phyloP scores from a whole-genome alignment of 2,113 vertebrate genomes.

The Tragulus kanchil region DNA sequence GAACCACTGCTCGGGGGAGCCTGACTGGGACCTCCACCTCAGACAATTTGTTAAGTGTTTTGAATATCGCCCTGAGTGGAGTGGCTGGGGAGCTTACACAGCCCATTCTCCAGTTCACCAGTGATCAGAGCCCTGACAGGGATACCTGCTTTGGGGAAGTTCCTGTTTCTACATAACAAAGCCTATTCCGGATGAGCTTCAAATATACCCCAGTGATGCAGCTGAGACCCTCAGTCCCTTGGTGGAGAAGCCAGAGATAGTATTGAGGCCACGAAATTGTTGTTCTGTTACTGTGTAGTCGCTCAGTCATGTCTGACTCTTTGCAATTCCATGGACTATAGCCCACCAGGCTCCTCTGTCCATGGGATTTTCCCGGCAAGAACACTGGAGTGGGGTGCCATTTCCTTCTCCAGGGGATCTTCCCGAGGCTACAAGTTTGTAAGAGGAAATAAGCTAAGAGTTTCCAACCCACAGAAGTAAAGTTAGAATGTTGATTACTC shows the following conservation, averaged over 20 bases:
- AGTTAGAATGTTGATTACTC: not conserved
- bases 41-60: not conserved
- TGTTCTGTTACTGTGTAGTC: not conserved
- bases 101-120: not conserved
- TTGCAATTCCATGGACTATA: not conserved
- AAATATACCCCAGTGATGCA: not conserved
- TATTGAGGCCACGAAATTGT: not conserved
- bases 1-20: not conserved
- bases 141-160: not conserved
- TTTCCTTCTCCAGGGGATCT: not conserved
- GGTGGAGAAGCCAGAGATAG: fast-evolving
- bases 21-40: fast-evolving
- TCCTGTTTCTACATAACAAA: not conserved
- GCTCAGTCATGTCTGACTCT: not conserved
- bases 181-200: not conserved
- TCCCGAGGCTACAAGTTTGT: not conserved
- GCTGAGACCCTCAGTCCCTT: not conserved
- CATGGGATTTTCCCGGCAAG: not conserved
- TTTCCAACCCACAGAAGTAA: not conserved
- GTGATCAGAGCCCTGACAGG: not conserved
- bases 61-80: not conserved
- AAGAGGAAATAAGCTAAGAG: not conserved
- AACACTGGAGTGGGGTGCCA: not conserved
- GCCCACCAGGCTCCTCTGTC: not conserved
- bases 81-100: not conserved